A percentile compares a stretch with the other conserved stretches of the same genome.
Conservation (phyloP, 2,888 invertebrate species). For the Nymphalis polychloros region DNA sequence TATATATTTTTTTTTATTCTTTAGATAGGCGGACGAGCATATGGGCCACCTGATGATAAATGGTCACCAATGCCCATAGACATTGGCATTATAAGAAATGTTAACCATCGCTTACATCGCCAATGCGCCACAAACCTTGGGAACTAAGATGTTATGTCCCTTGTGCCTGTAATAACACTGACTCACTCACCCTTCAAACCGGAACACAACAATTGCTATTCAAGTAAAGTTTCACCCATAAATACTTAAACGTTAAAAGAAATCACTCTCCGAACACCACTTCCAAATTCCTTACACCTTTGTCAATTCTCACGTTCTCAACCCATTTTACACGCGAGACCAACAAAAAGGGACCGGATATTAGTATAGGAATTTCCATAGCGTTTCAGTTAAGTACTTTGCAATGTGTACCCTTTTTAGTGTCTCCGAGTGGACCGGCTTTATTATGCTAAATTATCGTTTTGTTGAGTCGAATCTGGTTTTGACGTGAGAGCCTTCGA, state of each 20-base stretch:
- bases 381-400: constrained; percentile 49
- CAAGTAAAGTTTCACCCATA: not conserved
- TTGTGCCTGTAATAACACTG: too few relatives aligned
- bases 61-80: too few relatives aligned
- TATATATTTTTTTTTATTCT: too few relatives aligned
- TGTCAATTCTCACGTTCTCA: constrained; percentile 28
- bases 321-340: constrained; percentile 37
- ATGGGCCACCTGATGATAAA: too few relatives aligned
- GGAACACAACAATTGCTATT: too few relatives aligned
- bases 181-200: too few relatives aligned
- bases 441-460: constrained; percentile 53
- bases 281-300: constrained; percentile 32
- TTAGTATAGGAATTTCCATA: constrained; percentile 58
- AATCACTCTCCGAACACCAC: constrained; percentile 19
- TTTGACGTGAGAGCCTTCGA: constrained; percentile 16
- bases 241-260: not conserved
- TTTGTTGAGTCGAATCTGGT: constrained; percentile 32
- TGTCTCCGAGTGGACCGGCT: constrained; percentile 47
- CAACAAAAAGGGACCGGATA: constrained; percentile 52
- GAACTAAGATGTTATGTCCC: too few relatives aligned
- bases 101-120: too few relatives aligned
- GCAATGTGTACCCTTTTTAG: constrained; percentile 50
- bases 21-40: too few relatives aligned
- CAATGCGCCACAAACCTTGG: too few relatives aligned
- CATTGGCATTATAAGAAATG: too few relatives aligned